A percentile compares a stretch with the other conserved stretches of the same genome.
These are phyloP conservation scores for Cyclura pinguis DNA, from an alignment of 2,797 vertebrate species.

Conservation along the genomic window DNA sequence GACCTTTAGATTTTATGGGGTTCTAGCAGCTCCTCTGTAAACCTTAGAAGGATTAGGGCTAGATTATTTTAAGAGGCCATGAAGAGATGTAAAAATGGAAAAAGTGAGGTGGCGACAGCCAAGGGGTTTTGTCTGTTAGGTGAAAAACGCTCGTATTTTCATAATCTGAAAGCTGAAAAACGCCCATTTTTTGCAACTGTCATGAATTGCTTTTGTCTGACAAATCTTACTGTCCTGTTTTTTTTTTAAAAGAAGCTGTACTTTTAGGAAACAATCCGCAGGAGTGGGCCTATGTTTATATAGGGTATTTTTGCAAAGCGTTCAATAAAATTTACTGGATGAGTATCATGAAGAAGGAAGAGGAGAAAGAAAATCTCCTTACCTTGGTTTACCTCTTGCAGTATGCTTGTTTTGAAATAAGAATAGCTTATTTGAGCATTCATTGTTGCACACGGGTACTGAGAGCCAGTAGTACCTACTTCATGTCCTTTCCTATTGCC, in stretches of 20 bases:
- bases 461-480: too few relatives aligned
- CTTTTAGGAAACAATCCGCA: neutral
- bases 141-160: constrained; percentile 34
- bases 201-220: neutral
- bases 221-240: neutral
- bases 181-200: neutral
- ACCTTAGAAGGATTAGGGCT: constrained; percentile 13
- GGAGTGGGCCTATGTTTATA: neutral
- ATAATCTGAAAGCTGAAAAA: neutral
- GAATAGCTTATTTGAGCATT: too few relatives aligned
- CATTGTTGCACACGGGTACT: too few relatives aligned
- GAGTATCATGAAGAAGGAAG: neutral
- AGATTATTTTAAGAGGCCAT: constrained; percentile 49
- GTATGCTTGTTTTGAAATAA: neutral
- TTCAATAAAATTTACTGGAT: neutral
- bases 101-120: constrained; percentile 39
- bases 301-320: neutral
- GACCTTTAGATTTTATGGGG: neutral
- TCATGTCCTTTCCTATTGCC: too few relatives aligned
- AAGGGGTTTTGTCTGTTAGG: constrained; percentile 45
- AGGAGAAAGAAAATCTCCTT: neutral
- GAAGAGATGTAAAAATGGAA: constrained; percentile 26
- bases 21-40: neutral
- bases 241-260: neutral
- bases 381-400: neutral